Percentiles rank a stretch among this genome's conserved stretches.
Conservation (phyloP, 2,888 invertebrate species). For the Erannis defoliaria region DNA sequence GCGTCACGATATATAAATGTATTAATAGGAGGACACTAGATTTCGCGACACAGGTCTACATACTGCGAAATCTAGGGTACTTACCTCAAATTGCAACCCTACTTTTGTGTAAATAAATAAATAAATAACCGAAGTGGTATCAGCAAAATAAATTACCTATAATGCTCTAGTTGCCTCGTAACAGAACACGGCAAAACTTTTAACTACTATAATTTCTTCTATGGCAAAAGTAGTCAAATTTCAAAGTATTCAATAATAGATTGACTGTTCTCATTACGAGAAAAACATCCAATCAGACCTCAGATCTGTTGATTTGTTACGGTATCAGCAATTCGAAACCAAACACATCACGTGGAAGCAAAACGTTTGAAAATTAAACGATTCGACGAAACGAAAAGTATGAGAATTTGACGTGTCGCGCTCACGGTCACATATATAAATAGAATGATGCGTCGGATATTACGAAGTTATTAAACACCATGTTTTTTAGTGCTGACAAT, state of each 20-base stretch:
- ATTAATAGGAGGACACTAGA: too few relatives aligned
- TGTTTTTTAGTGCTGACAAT: too few relatives aligned
- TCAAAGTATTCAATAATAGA: constrained; percentile 5
- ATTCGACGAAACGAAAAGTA: background rate
- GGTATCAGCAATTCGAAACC: constrained; percentile 1
- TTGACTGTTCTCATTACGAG: constrained; percentile 18
- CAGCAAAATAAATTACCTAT: too few relatives aligned
- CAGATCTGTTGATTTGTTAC: too few relatives aligned
- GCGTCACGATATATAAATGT: too few relatives aligned
- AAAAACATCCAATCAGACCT: constrained; percentile 7
- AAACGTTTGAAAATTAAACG: background rate
- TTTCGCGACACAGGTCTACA: too few relatives aligned
- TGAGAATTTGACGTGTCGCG: background rate
- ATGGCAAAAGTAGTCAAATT: constrained; percentile 1
- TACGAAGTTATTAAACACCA: background rate
- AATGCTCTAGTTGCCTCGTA: background rate
- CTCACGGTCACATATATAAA: background rate
- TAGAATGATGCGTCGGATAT: background rate
- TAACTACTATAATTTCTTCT: background rate
- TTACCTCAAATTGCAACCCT: too few relatives aligned
- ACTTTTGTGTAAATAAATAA: too few relatives aligned
- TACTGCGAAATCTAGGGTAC: too few relatives aligned
- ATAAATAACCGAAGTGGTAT: too few relatives aligned
- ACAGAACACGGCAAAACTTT: too few relatives aligned
- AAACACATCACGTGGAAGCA: constrained; percentile 14